Evolutionary conservation across 2,113 vertebrate genomes (phyloP).

Genomic region (Crocuta crocuta): DNA sequence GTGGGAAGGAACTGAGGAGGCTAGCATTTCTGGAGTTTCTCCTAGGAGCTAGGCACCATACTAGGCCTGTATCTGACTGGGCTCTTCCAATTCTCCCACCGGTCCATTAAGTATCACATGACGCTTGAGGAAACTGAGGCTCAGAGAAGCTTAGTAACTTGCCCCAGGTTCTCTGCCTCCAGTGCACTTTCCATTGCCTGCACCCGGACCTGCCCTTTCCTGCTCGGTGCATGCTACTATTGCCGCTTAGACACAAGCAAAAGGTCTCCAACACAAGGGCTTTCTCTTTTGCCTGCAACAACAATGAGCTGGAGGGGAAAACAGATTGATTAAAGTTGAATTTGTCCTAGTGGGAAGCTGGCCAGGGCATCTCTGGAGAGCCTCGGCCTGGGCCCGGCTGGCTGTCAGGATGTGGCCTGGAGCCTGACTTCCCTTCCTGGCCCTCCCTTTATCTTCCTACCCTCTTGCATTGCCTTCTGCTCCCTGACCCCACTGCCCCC

Average conservation of each 20-base stretch:
- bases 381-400: neutral
- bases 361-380: constrained; percentile 71
- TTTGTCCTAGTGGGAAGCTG: constrained; percentile 71
- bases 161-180: neutral
- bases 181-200: neutral
- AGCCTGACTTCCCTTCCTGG: constrained; percentile 70
- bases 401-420: constrained; percentile 70
- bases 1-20: neutral
- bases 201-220: neutral
- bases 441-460: constrained; percentile 64
- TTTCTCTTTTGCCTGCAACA: constrained; percentile 55
- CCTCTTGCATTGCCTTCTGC: constrained; percentile 69
- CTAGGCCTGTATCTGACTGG: neutral
- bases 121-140: constrained; percentile 17
- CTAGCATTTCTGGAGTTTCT: neutral
- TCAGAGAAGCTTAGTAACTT: constrained; percentile 13
- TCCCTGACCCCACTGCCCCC: constrained; percentile 59
- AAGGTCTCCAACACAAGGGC: neutral
- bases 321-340: constrained; percentile 66
- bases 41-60: neutral
- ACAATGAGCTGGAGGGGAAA: constrained; percentile 37
- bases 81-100: constrained; percentile 1
- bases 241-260: neutral
- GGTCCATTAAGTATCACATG: neutral
- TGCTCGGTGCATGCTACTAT: neutral